Evolutionary conservation across 2,888 invertebrate genomes (phyloP).

Genomic region (Hipparchia semele): DNA sequence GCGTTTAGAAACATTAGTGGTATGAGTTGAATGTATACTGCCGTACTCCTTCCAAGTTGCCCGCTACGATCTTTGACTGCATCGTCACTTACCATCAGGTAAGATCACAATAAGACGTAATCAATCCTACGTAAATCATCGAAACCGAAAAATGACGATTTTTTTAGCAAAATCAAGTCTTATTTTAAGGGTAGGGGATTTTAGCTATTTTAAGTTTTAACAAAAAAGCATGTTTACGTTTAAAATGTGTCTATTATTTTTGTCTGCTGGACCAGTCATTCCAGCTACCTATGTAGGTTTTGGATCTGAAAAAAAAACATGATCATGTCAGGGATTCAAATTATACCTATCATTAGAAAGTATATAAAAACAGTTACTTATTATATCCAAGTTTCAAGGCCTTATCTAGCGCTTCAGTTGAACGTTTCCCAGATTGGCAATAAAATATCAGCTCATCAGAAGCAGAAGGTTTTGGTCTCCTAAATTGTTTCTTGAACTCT

Average conservation of each 20-base stretch:
- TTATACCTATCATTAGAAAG: background rate
- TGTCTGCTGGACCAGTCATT: conserved; percentile 72
- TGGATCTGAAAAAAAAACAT: conserved; percentile 62
- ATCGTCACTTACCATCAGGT: too few relatives aligned
- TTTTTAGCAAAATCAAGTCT: too few relatives aligned
- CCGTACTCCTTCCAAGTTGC: too few relatives aligned
- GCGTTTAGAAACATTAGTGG: too few relatives aligned
- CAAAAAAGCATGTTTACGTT: too few relatives aligned
- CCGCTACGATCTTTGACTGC: too few relatives aligned
- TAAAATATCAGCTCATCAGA: conserved; percentile 75
- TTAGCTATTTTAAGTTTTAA: too few relatives aligned
- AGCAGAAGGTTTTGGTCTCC: conserved; percentile 63
- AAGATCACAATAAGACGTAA: too few relatives aligned
- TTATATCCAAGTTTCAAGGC: conserved; percentile 73
- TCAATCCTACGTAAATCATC: too few relatives aligned
- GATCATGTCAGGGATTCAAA: background rate
- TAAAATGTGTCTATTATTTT: conserved; percentile 18
- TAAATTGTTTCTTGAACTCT: conserved; percentile 64
- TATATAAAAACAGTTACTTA: conserved; percentile 56
- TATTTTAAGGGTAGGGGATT: too few relatives aligned
- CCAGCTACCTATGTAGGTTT: conserved; percentile 78
- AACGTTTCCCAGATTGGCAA: conserved; percentile 68
- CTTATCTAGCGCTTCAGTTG: conserved; percentile 65
- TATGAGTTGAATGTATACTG: too few relatives aligned
- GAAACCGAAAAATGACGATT: too few relatives aligned